A percentile compares a stretch with the other conserved stretches of the same genome.
These are phyloP conservation scores for Trematomus bernacchii DNA, from an alignment of 2,797 vertebrate genomes.

Conservation along the genomic window DNA sequence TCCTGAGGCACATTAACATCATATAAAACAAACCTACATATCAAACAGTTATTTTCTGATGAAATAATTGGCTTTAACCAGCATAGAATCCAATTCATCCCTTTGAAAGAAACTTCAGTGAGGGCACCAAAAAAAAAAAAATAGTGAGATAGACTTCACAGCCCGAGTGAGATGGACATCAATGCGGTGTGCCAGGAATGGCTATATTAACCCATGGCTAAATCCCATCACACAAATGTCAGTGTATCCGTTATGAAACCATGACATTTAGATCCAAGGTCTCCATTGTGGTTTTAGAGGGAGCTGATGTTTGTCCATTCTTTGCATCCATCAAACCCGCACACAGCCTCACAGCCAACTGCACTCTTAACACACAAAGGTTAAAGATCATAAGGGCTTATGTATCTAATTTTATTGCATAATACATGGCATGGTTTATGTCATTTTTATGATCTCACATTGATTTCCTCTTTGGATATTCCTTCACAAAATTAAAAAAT, in stretches of 20 bases:
- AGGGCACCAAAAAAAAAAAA: slow-evolving; percentile 66
- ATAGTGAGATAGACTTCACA: slow-evolving; percentile 81
- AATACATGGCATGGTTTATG: slow-evolving; percentile 38
- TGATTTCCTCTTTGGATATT: not conserved
- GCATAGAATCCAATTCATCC: slow-evolving; percentile 80
- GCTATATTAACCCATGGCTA: slow-evolving; percentile 87
- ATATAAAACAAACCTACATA: slow-evolving; percentile 80
- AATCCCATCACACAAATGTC: slow-evolving; percentile 90
- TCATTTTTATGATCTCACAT: not conserved
- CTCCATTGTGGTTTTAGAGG: slow-evolving; percentile 86
- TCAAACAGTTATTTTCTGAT: slow-evolving; percentile 79
- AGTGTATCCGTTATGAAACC: slow-evolving; percentile 89
- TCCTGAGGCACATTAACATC: slow-evolving; percentile 82
- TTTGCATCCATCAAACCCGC: slow-evolving; percentile 79
- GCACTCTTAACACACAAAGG: slow-evolving; percentile 68
- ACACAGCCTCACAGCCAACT: slow-evolving; percentile 63
- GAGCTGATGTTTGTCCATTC: slow-evolving; percentile 83
- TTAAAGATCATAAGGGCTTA: slow-evolving; percentile 70
- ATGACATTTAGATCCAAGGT: slow-evolving; percentile 89
- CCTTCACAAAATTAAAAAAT: not conserved
- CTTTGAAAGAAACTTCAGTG: slow-evolving; percentile 80
- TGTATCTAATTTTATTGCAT: slow-evolving; percentile 54
- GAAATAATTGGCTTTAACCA: slow-evolving; percentile 84
- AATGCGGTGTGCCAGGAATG: slow-evolving; percentile 81
- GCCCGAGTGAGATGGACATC: slow-evolving; percentile 83